Evolutionary conservation across 2,888 invertebrate genomes (phyloP).

Genomic region (Cephus nigrinus): DNA sequence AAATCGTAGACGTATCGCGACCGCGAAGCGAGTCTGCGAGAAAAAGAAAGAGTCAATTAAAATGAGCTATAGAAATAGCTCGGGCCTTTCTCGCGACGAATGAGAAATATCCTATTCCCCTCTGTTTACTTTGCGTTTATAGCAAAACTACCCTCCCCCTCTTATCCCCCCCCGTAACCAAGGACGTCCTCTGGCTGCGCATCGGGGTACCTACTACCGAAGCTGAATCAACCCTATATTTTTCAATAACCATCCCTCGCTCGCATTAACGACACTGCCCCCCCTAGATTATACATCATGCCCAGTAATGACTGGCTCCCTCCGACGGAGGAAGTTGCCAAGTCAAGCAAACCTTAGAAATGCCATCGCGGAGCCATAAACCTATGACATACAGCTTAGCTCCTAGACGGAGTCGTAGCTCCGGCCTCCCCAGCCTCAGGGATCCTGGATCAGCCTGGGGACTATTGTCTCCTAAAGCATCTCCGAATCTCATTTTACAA

Average conservation of each 20-base stretch:
- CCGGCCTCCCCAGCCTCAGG: background rate
- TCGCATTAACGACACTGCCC: slow-evolving; percentile 22
- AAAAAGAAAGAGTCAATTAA: too few relatives aligned
- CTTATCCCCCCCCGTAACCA: too few relatives aligned
- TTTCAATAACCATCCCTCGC: slow-evolving; percentile 7
- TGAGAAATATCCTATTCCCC: too few relatives aligned
- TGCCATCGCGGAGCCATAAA: slow-evolving; percentile 53
- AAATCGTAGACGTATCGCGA: too few relatives aligned
- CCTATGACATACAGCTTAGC: slow-evolving; percentile 43
- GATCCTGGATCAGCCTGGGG: background rate
- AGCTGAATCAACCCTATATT: slow-evolving; percentile 35
- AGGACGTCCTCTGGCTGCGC: too few relatives aligned
- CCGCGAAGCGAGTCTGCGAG: too few relatives aligned
- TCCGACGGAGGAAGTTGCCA: slow-evolving; percentile 28
- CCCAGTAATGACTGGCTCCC: slow-evolving; percentile 50
- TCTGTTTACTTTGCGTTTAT: too few relatives aligned
- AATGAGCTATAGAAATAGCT: too few relatives aligned
- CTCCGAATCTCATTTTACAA: background rate
- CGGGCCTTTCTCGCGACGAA: too few relatives aligned
- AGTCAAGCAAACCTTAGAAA: slow-evolving; percentile 50
- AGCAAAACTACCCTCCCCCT: too few relatives aligned
- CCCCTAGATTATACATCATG: slow-evolving; percentile 43
- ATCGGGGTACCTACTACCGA: slow-evolving; percentile 13
- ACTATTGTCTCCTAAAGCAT: background rate
- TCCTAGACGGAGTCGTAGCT: too few relatives aligned